These are phyloP conservation scores for Sebastes flavidus DNA, from an alignment of 2,797 vertebrate species.

Conservation along the genomic window DNA sequence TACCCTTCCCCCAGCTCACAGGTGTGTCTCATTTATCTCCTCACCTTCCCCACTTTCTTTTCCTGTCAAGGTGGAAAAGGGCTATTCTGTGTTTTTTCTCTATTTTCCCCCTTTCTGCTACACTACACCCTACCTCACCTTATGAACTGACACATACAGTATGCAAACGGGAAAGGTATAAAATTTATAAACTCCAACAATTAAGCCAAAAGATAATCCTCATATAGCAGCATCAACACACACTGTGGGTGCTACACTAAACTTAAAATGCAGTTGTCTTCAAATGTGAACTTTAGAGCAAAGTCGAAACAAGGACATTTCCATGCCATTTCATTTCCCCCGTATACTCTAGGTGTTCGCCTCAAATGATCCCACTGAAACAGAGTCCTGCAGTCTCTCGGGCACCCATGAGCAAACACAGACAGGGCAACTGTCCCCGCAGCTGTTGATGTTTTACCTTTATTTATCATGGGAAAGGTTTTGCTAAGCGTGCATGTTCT, in stretches of 20 bases:
- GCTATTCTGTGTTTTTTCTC: too few relatives aligned
- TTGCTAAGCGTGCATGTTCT: constrained; percentile 49
- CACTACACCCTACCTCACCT: too few relatives aligned
- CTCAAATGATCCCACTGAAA: constrained; percentile 43
- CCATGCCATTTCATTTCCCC: constrained; percentile 18
- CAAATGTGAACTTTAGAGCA: not conserved
- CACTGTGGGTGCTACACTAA: not conserved
- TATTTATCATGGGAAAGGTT: constrained; percentile 54
- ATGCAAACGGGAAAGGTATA: not conserved
- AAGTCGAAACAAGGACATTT: constrained; percentile 28
- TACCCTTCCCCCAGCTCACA: too few relatives aligned
- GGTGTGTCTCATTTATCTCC: too few relatives aligned
- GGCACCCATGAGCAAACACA: constrained; percentile 30
- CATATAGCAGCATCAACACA: not conserved
- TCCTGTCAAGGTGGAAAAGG: too few relatives aligned
- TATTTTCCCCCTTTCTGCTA: too few relatives aligned
- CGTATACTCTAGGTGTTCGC: not conserved
- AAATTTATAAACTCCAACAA: not conserved
- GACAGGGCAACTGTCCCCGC: constrained; percentile 19
- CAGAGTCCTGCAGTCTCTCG: constrained; percentile 19
- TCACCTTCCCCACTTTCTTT: too few relatives aligned
- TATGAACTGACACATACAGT: not conserved
- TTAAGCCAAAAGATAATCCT: not conserved
- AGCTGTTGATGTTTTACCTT: constrained; percentile 43
- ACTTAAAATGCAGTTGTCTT: not conserved